Evolutionary conservation across 2,113 vertebrate species (phyloP).

Genomic region (Charadrius vociferus): DNA sequence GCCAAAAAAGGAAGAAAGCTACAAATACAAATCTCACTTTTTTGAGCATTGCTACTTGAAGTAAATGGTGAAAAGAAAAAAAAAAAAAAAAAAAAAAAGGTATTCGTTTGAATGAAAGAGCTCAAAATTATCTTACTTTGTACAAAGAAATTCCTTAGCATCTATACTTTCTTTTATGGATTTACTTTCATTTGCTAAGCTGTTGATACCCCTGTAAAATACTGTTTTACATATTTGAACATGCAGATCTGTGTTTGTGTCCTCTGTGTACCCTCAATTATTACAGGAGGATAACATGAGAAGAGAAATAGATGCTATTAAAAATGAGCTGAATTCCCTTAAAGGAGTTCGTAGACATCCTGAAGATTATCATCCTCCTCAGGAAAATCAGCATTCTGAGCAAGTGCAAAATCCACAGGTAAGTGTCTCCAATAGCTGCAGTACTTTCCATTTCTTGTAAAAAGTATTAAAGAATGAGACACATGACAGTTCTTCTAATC

Average conservation of each 20-base stretch:
- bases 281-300: conserved; percentile 75
- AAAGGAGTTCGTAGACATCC: conserved; percentile 67
- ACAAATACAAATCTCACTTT: neutral
- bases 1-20: neutral
- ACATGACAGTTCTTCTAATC: neutral
- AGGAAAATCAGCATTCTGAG: conserved; percentile 41
- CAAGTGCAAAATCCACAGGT: conserved; percentile 67
- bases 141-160: neutral
- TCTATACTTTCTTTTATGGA: neutral
- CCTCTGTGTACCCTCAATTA: conserved; percentile 14
- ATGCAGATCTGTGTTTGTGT: neutral
- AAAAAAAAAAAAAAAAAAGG: neutral
- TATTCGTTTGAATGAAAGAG: neutral
- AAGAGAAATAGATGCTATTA: conserved; percentile 67
- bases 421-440: neutral
- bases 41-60: neutral
- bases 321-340: conserved; percentile 70
- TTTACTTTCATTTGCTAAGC: neutral
- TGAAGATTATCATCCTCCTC: conserved; percentile 52
- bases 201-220: neutral
- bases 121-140: neutral
- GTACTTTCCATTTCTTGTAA: neutral
- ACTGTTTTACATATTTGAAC: neutral
- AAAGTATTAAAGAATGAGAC: neutral
- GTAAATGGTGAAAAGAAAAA: neutral